Evolutionary conservation across 2,113 vertebrate genomes (phyloP), one percentile per base, ranked within the genome.

Genomic region (Lampris megalopsis): DNA sequence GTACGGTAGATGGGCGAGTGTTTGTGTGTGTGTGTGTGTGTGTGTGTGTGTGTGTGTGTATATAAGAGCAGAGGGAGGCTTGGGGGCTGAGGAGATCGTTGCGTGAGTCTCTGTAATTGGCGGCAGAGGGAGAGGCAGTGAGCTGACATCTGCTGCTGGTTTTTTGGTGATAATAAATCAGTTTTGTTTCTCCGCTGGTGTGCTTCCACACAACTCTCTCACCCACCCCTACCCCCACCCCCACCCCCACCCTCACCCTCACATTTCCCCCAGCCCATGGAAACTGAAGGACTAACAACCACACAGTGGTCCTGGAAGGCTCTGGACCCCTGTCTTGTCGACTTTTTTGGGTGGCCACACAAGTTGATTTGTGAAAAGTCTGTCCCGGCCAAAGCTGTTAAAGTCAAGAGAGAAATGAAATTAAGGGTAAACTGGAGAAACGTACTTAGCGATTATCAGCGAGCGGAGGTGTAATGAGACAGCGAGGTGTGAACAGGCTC

Each of bases 161-260:
- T 96, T 24, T 92, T 94, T 84, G 82, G 93, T 91, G 94, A 94
- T 93, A 95, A 96, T 97, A 96, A 96, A 97, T 97, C 95, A 96
- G 94, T 84, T 93, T 93, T 93, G 88, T 92, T 87, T 93, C 92
- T 91, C 82, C 45, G 80, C 86, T 93, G 89, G 89, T 93, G 85
- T 85, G 87, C 86, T 90, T 93, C 90, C 88, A 93, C 77, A 77
- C 73, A 54, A 81, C 83, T 89, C 89, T 91, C 71, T n/a, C 74
- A 86, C 81, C 78, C 63, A 68, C 81, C 69, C 68, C 48, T 81
- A 71, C 72, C 9, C 56, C 64, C 63, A 73, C 72, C 81, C 82
- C 72, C 77, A 66, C 73, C 61, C 37, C 13, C 38, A 10, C 52
- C 35, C 40, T 75, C 79, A 80, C 53, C 79, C 76, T 76, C 88